Evolutionary conservation across 1,140 invertebrate species (phyloP).

Genomic region (Aphis craccivora): DNA sequence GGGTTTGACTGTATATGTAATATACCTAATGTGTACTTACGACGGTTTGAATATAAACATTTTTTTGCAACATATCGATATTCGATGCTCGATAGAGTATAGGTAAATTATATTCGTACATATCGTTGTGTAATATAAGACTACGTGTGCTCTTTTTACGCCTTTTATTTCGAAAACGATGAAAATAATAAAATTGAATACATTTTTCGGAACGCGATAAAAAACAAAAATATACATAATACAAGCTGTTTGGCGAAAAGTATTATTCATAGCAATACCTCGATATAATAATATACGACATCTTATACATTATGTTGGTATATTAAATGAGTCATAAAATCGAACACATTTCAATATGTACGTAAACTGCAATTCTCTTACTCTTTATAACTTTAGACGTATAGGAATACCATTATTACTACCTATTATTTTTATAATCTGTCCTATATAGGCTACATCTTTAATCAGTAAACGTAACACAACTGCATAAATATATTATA

Average conservation of each 20-base stretch:
- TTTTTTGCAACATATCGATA: not conserved
- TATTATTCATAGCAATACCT: not conserved
- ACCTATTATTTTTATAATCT: too few species aligned
- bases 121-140: not conserved
- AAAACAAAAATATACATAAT: too few species aligned
- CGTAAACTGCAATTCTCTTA: not conserved
- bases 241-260: too few species aligned
- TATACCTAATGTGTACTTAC: not conserved
- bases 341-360: not conserved
- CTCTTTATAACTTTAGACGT: not conserved
- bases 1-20: not conserved
- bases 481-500: too few species aligned
- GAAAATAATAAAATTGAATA: not conserved
- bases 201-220: not conserved
- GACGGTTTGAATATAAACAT: not conserved
- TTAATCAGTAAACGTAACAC: too few species aligned
- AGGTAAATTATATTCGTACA: not conserved
- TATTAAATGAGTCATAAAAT: not conserved
- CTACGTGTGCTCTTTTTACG: not conserved
- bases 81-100: not conserved
- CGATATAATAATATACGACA: not conserved
- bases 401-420: too few species aligned
- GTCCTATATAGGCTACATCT: too few species aligned
- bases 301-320: not conserved
- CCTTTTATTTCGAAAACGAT: not conserved